Base-by-base conservation (phyloP, 2,797 vertebrate species). In the Aldrovandia affinis region DNA sequence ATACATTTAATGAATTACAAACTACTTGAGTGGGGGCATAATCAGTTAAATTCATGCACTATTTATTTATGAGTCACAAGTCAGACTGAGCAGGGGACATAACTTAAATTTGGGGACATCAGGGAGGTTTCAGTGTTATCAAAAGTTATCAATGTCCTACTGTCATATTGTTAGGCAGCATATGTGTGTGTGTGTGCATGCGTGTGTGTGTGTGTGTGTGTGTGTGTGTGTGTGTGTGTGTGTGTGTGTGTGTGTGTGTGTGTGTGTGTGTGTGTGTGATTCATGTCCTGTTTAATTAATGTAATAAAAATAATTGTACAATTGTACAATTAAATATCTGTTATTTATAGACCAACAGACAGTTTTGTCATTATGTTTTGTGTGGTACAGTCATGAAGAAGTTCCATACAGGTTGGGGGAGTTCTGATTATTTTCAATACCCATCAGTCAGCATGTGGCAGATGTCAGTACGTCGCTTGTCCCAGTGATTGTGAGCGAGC, bases 1-100 rank as follows among this genome's bases (percentile, higher is more conserved):
- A 54, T 55, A 79, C n/a, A n/a, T 55, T 79, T 52, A 79, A 79
- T 79, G 30, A 79, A 79, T 79, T 79, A 79, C 47, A 79, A 47
- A 79, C 50, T 79, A 55, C 50, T 79, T 79, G 44, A 52, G 78
- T 54, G 2, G 28, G 47, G 78, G n/a, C 22, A 79, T 79, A 79
- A 79, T 54, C 78, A 28, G 78, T 50, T 79, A 47, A 79, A 30
- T 52, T 79, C 33, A 79, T 79, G 20, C 30, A 55, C 54, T 79
- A 79, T 55, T 79, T 79, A 52, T 28, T 47, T 55, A 79, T 55
- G 78, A 79, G n/a, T 79, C 50, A 79, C 30, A 79, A 18, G 50
- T 25, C 47, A 30, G 44, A 15, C 47, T 55, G 15, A 79, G 50
- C 28, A 33, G 15, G 22, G 20, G 36, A 52, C 75, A 78, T 25